Evolutionary conservation across 2,888 invertebrate genomes (phyloP), one percentile per base, ranked within the genome.

Genomic region (Apeira syringaria): DNA sequence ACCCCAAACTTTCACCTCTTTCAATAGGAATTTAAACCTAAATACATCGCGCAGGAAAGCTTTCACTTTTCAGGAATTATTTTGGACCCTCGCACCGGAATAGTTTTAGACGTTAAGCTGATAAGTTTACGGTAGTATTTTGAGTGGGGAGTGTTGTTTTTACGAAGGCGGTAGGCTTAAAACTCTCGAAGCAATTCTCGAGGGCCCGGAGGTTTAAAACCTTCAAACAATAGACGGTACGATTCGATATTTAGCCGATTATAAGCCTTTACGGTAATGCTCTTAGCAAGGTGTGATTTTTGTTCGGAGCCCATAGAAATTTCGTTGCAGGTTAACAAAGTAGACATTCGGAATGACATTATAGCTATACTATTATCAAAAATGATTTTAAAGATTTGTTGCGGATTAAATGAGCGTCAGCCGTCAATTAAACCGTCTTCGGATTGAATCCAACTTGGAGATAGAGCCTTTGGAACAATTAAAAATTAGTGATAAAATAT

Each of bases 31-130:
- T 88, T 87, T 85, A 86, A 85, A 89, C 86, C 86, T 85, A 87
- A 86, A 86, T 87, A 86, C 85, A 81, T 87, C 80, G 78, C 81
- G 84, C 81, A 82, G 80, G 80, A 84, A 80, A 80, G 86, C 88
- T 88, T 88, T 89, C 88, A 86, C 88, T 89, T 89, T 89, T 89
- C 88, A 86, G 87, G 80, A 84, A 86, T 86, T 81, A 83, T 83
- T 84, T 74, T 68, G 61, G 67, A 47, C 31, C 26, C 6, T 11
- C 9, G 20, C 6, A 18, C 13, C 9, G 61, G 43, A 53, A 59
- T 56, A 42, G 72, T 72, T 74, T 65, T 76, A 49, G 53, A 68
- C 80, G 68, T 48, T 74, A 70, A 32, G 4, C 5, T n/a, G 12
- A 26, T 18, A 9, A 10, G 3, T 17, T 51, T 78, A 80, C 53